These are phyloP conservation scores for Archips crataeganus DNA, from an alignment of 2,888 invertebrate species.

Conservation along the genomic window DNA sequence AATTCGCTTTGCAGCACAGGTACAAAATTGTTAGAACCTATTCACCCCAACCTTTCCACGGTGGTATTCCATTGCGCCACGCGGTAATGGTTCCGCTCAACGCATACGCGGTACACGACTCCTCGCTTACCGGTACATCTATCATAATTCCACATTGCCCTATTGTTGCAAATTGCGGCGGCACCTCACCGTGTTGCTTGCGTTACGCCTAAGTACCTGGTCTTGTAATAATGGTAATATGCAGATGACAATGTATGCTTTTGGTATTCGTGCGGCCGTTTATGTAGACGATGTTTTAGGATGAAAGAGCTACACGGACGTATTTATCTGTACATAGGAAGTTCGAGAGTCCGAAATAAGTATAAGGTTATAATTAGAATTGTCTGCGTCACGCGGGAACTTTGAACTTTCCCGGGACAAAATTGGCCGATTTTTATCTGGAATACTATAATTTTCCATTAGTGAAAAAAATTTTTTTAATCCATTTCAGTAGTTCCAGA, in stretches of 20 bases:
- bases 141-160: conserved; percentile 36
- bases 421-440: too few relatives aligned
- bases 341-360: background rate
- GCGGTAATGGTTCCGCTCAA: conserved; percentile 33
- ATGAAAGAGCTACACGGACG: background rate
- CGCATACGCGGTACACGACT: conserved; percentile 55
- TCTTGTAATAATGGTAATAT: conserved; percentile 11
- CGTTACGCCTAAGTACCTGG: background rate
- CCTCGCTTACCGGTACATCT: conserved; percentile 53
- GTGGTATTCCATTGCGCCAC: conserved; percentile 59
- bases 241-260: background rate
- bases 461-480: too few relatives aligned
- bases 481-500: too few relatives aligned
- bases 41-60: conserved; percentile 63
- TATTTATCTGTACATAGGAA: background rate
- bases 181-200: conserved; percentile 21
- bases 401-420: too few relatives aligned
- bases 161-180: conserved; percentile 38
- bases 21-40: conserved; percentile 47
- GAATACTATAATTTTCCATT: too few relatives aligned
- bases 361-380: too few relatives aligned
- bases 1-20: background rate
- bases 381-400: too few relatives aligned
- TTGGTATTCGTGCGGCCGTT: background rate
- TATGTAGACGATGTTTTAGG: background rate